Evolutionary conservation across 2,113 vertebrate species (phyloP).

Genomic region (Erinaceus europaeus): DNA sequence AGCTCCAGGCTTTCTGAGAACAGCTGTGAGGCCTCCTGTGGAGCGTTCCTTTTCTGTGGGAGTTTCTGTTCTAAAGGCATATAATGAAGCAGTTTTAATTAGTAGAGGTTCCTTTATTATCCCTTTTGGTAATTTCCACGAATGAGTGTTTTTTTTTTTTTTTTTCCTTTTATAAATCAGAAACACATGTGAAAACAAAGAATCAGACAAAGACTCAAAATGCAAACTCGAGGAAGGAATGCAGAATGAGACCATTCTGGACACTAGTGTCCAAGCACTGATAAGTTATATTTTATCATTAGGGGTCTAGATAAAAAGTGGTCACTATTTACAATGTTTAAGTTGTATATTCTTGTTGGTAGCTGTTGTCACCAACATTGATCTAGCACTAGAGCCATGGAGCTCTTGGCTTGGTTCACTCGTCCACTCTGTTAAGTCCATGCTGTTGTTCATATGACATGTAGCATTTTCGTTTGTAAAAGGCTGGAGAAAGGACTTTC

Average conservation of each 20-base stretch:
- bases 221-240: neutral
- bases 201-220: neutral
- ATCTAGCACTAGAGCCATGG: neutral
- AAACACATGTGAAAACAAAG: neutral
- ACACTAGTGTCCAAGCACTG: neutral
- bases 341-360: neutral
- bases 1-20: slow-evolving; percentile 37
- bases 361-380: neutral
- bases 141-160: neutral
- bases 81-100: neutral
- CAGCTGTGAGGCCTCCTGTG: slow-evolving; percentile 53
- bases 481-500: neutral
- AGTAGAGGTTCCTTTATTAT: neutral
- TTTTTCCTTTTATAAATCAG: slow-evolving; percentile 41
- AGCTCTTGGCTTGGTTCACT: neutral
- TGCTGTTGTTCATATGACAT: neutral
- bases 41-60: slow-evolving; percentile 65
- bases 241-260: neutral
- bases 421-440: neutral
- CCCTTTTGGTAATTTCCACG: neutral
- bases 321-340: neutral
- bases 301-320: no score
- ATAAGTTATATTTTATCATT: neutral
- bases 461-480: neutral
- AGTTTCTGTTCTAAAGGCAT: slow-evolving; percentile 52